Evolutionary conservation across 23 tunicate genomes (phyloP).

Genomic region (Trididemnum clinides): DNA sequence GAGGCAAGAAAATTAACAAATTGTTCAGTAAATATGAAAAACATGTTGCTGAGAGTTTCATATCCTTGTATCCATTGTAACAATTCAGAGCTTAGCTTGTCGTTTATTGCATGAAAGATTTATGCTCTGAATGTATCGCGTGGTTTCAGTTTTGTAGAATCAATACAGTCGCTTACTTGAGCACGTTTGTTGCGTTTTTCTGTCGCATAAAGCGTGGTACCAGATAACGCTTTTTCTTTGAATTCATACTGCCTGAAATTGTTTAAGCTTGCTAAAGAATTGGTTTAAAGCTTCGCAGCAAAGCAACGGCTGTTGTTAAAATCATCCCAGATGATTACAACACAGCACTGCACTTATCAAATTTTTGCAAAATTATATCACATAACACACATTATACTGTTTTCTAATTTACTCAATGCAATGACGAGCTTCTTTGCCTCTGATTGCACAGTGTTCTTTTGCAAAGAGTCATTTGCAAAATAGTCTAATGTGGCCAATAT

Average conservation of each 20-base stretch:
- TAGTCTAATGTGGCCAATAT: not conserved
- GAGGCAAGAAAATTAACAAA: too few relatives aligned
- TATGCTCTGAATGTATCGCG: not conserved
- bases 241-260: not conserved
- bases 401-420: too few relatives aligned
- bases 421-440: too few relatives aligned
- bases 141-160: not conserved
- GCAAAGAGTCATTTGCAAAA: not conserved
- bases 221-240: not conserved
- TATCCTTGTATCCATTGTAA: too few relatives aligned
- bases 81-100: not conserved
- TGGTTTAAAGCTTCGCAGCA: not conserved
- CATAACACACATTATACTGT: too few relatives aligned
- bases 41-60: too few relatives aligned
- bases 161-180: not conserved
- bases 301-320: not conserved
- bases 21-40: not conserved
- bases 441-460: too few relatives aligned
- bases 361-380: not conserved
- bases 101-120: conserved; percentile 1
- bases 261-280: not conserved
- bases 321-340: not conserved
- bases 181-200: not conserved
- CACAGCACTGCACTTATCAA: not conserved
- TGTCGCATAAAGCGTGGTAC: not conserved